These are phyloP conservation scores for Gymnoscopelus microlampas DNA, from an alignment of 2,797 vertebrate species.

Conservation along the genomic window DNA sequence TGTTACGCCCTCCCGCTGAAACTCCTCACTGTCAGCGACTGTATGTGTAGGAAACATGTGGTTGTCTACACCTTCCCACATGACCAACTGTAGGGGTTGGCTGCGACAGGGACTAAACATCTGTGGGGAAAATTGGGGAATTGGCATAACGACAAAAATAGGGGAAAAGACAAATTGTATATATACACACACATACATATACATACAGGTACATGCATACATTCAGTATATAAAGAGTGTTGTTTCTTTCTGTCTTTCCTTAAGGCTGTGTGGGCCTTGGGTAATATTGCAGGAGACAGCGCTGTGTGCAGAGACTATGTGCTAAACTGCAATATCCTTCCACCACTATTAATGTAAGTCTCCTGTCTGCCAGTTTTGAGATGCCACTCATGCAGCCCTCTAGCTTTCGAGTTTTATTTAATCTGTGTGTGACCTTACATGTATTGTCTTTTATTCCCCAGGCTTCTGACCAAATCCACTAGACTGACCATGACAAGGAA, in stretches of 20 bases:
- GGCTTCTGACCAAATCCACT: conserved; percentile 96
- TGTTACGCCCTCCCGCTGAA: too few species aligned
- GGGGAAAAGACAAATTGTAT: too few species aligned
- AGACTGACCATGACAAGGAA: conserved; percentile 98
- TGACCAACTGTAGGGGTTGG: too few species aligned
- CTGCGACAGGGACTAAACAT: too few species aligned
- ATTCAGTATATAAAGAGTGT: neutral
- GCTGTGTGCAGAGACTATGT: conserved; percentile 97
- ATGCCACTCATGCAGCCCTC: neutral
- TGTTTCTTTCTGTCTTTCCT: conserved; percentile 20
- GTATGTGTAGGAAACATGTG: too few species aligned
- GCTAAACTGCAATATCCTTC: conserved; percentile 95
- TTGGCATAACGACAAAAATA: too few species aligned
- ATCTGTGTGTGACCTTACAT: conserved; percentile 1
- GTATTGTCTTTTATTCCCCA: conserved; percentile 55
- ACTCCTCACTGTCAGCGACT: too few species aligned
- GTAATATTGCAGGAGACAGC: conserved; percentile 98
- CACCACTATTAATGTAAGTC: conserved; percentile 93
- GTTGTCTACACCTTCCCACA: too few species aligned
- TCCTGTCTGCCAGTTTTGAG: neutral
- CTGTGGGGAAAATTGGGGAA: too few species aligned
- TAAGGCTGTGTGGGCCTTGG: conserved; percentile 98
- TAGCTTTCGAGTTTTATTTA: neutral
- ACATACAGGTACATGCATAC: too few species aligned
- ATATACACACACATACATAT: too few species aligned